Percentiles rank a stretch among this genome's conserved stretches.
phyloP scores from a whole-genome alignment of 2,888 invertebrate species.

The Limnephilus auricula region DNA sequence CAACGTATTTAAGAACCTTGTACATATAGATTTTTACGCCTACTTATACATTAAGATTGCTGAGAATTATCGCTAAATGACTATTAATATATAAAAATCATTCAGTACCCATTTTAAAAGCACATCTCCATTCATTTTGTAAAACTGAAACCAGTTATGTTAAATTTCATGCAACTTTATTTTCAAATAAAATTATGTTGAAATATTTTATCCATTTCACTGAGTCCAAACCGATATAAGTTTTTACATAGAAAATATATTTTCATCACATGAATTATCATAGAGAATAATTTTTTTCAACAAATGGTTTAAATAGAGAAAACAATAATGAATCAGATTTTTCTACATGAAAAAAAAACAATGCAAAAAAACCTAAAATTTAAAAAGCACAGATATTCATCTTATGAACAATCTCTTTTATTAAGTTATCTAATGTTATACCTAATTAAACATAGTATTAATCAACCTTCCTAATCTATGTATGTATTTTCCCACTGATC shows the following conservation, averaged over 20 bases:
- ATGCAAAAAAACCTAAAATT: neutral
- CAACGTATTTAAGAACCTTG: slow-evolving; percentile 19
- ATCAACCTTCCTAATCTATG: neutral
- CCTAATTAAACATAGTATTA: neutral
- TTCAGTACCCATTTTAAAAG: slow-evolving; percentile 11
- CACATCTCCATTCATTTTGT: neutral
- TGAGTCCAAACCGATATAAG: neutral
- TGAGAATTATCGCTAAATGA: neutral
- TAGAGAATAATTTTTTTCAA: neutral
- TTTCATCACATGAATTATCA: too few species aligned
- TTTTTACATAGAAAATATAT: too few species aligned
- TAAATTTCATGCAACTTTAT: neutral
- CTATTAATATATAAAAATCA: neutral
- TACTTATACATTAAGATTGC: slow-evolving; percentile 19
- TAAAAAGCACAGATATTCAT: too few species aligned
- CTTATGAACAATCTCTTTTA: neutral
- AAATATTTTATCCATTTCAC: neutral
- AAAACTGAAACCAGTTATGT: too few species aligned
- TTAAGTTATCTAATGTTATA: neutral
- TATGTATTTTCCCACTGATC: neutral
- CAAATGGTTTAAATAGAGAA: too few species aligned
- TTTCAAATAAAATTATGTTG: neutral
- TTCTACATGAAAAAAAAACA: neutral
- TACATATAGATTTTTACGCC: slow-evolving; percentile 31
- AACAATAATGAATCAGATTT: neutral